Base-by-base conservation (phyloP, 2,797 vertebrate genomes). In the Danio kyathit region DNA sequence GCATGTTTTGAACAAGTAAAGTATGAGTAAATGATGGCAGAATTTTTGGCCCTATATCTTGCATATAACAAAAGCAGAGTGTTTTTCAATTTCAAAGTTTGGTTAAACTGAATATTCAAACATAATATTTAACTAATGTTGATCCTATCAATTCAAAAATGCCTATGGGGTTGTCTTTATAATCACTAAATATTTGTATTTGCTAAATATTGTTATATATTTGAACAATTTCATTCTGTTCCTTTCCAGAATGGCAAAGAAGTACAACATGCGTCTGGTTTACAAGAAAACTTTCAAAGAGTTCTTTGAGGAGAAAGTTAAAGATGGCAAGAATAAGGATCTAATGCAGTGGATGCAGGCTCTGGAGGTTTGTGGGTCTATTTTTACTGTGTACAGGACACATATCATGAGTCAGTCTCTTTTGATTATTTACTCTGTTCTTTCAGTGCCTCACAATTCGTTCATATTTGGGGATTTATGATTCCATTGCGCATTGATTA, bases 341-440 rank as follows among this genome's bases (percentile, higher is more conserved):
- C 93, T 99, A n/a, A 92, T 98, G 92, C 96, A 95, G 91, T 97
- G 95, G 92, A 99, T 99, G 98, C 94, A 92, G 81, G 97, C 95
- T 1, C 90, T 99, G 74, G 96, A 97, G 94, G 96, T 96, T 87
- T 88, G 86, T 51, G 29, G 7, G 51, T 59, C 13, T 75, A 0
- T 69, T 51, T 13, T 64, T 65, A 6, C 38, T 69, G 19, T 38
- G 19, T 49, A 6, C 11, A 6, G n/a, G n/a, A 69, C 41, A 19
- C 6, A 76, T 13, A 16, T n/a, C 19, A 14, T 56, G 6, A 11
- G 4, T 38, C 0, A 69, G 51, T 40, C 21, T 40, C 21, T n/a
- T 8, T 38, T 29, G 11, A 59, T 21, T 29, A 29, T 59, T 29
- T 29, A 12, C 5, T 29, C 19, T 59, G 2, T 59, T 59, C 10